These are phyloP conservation scores for Platysternon megacephalum DNA, from an alignment of 2,113 vertebrate genomes.

Conservation along the genomic window DNA sequence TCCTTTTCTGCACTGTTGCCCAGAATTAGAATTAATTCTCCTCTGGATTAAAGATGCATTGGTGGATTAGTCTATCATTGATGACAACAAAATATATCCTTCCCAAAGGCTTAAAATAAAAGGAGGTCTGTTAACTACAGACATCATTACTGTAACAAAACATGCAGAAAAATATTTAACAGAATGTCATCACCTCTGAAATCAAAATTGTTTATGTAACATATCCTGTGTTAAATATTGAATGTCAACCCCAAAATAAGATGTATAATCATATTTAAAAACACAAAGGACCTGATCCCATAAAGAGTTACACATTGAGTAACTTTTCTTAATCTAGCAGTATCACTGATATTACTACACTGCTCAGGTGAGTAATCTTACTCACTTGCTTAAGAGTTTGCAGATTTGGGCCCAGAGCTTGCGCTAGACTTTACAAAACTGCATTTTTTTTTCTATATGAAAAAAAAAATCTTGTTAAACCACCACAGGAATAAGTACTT, in stretches of 20 bases:
- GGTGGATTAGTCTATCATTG: conserved; percentile 78
- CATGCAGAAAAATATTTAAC: neutral
- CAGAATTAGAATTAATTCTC: conserved; percentile 79
- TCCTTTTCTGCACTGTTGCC: conserved; percentile 72
- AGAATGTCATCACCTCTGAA: neutral
- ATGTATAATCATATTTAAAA: neutral
- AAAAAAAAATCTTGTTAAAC: rapidly evolving
- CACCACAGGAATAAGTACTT: neutral
- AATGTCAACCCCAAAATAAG: neutral
- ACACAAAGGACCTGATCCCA: neutral
- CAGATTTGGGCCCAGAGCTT: neutral
- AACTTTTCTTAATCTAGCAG: neutral
- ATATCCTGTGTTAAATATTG: neutral
- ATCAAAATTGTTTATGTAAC: neutral
- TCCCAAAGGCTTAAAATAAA: conserved; percentile 73
- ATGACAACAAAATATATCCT: conserved; percentile 77
- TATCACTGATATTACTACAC: neutral
- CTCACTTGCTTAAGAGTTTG: neutral
- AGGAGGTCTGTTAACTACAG: conserved; percentile 68
- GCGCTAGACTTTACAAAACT: neutral
- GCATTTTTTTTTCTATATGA: neutral
- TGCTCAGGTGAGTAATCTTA: neutral
- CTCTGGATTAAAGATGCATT: conserved; percentile 74
- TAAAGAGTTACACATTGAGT: neutral
- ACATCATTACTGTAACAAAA: conserved; percentile 10